Evolutionary conservation across 2,888 invertebrate genomes (phyloP).

Genomic region (Digitonthophagus gazella): DNA sequence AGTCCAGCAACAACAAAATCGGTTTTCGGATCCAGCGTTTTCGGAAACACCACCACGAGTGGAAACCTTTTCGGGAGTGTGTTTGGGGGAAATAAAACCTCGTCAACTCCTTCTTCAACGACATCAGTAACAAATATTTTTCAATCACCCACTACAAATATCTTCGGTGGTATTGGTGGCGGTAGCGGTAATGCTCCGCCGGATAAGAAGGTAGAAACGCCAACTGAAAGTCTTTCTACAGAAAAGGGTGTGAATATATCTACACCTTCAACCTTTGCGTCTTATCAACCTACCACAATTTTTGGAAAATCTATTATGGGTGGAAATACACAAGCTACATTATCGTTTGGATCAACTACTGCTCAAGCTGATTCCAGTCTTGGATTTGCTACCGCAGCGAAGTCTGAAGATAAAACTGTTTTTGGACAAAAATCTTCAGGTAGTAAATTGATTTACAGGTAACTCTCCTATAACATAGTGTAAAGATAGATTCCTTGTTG

Average conservation of each 20-base stretch:
- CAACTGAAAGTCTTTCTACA: not conserved
- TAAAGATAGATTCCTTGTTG: too few relatives aligned
- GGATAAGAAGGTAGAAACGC: conserved; percentile 4
- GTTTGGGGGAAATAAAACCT: not conserved
- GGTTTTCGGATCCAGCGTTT: not conserved
- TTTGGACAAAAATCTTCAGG: too few relatives aligned
- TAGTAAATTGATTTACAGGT: too few relatives aligned
- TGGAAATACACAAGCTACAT: conserved; percentile 3
- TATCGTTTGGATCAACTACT: not conserved
- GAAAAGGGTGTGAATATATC: too few relatives aligned
- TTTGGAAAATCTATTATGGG: conserved; percentile 4
- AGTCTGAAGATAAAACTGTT: not conserved
- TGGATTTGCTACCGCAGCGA: not conserved
- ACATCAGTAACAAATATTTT: not conserved
- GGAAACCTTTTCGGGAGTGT: conserved; percentile 13
- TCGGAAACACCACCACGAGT: not conserved
- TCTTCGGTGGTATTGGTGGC: not conserved
- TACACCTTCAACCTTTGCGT: too few relatives aligned
- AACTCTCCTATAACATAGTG: too few relatives aligned
- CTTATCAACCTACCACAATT: too few relatives aligned
- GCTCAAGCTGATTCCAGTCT: conserved; percentile 1
- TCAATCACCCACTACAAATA: not conserved
- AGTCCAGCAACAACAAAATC: conserved; percentile 10
- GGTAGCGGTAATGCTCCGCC: conserved; percentile 3
- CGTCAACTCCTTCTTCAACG: conserved; percentile 1